phyloP scores from a whole-genome alignment of 2,888 invertebrate species.

The Pediacus dermestoides region DNA sequence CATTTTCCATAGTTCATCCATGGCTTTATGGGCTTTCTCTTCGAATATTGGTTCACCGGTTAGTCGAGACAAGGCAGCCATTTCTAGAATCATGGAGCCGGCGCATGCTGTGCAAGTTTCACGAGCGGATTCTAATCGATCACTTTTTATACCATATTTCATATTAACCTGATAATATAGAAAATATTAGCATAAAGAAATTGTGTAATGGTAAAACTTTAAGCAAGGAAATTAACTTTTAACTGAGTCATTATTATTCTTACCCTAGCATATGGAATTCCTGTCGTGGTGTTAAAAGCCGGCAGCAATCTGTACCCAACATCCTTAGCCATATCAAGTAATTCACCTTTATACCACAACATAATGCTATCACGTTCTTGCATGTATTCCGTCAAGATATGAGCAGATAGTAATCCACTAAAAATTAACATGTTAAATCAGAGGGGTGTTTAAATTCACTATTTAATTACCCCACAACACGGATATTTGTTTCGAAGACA shows the following conservation, averaged over 20 bases:
- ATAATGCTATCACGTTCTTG: constrained; percentile 71
- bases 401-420: constrained; percentile 88
- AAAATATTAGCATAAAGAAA: too few species aligned
- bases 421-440: constrained; percentile 41
- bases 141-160: constrained; percentile 75
- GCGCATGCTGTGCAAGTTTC: constrained; percentile 99
- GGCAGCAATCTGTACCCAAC: constrained; percentile 88
- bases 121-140: constrained; percentile 67
- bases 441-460: too few species aligned
- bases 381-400: constrained; percentile 80
- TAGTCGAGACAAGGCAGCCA: constrained; percentile 91
- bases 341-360: constrained; percentile 83
- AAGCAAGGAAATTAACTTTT: constrained; percentile 1
- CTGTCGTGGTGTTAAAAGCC: constrained; percentile 97
- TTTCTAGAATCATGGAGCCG: constrained; percentile 95
- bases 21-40: constrained; percentile 89
- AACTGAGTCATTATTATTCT: constrained; percentile 27
- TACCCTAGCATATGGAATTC: constrained; percentile 94
- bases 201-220: background rate
- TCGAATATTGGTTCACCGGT: constrained; percentile 91
- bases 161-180: constrained; percentile 65
- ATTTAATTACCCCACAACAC: constrained; percentile 84
- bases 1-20: constrained; percentile 96
- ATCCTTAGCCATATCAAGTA: constrained; percentile 87
- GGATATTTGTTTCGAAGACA: constrained; percentile 97